A percentile compares a stretch with the other conserved stretches of the same genome.
Evolutionary conservation across 2,888 invertebrate species (phyloP).

Genomic region (Polyommatus iphigenia): DNA sequence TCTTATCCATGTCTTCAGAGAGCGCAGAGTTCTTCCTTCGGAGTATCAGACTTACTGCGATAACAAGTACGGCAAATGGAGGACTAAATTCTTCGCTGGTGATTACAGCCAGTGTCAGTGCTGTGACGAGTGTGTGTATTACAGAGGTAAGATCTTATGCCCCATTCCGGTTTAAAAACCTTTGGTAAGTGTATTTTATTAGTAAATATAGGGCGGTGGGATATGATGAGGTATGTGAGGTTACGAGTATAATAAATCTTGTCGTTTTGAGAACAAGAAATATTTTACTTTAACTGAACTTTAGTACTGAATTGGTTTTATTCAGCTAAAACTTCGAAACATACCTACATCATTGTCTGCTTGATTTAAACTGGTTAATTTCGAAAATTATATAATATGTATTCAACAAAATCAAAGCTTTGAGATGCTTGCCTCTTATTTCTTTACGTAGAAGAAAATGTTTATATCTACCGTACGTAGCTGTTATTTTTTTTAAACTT

Average conservation of each 20-base stretch:
- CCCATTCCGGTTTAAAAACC: neutral
- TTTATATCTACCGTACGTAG: neutral
- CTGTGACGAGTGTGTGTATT: conserved; percentile 69
- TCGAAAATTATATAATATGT: too few species aligned
- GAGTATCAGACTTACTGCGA: conserved; percentile 65
- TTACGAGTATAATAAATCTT: too few species aligned
- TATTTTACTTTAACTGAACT: too few species aligned
- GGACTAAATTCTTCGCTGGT: conserved; percentile 63
- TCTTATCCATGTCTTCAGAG: conserved; percentile 47
- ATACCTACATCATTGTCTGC: too few species aligned
- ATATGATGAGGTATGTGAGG: too few species aligned
- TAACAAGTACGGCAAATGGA: conserved; percentile 65
- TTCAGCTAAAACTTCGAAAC: too few species aligned
- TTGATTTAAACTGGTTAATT: too few species aligned
- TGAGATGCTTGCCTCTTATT: neutral
- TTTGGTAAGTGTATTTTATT: neutral
- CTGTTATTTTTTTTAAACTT: conserved; percentile 38
- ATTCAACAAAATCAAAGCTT: neutral
- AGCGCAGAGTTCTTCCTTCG: conserved; percentile 53
- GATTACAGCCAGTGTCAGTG: conserved; percentile 66
- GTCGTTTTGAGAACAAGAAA: too few species aligned
- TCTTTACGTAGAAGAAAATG: too few species aligned
- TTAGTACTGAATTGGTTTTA: too few species aligned
- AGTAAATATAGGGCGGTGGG: too few species aligned
- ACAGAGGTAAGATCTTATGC: conserved; percentile 54